These are phyloP conservation scores for Ptychochromis oligacanthus DNA, from an alignment of 2,113 vertebrate genomes.

Conservation along the genomic window DNA sequence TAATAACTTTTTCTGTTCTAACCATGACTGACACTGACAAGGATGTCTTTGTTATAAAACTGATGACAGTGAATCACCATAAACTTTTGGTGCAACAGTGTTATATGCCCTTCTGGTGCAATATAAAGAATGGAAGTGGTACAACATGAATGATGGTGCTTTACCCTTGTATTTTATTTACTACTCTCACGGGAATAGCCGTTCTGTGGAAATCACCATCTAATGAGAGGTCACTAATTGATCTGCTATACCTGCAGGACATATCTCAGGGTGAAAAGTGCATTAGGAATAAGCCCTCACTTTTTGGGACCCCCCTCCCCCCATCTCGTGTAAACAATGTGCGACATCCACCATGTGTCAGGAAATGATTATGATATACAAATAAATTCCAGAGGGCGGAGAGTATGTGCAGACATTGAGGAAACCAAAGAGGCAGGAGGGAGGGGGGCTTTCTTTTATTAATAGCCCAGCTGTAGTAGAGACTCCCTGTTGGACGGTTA, in stretches of 20 bases:
- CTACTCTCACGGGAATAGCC: conserved; percentile 48
- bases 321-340: conserved; percentile 61
- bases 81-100: conserved; percentile 9
- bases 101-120: conserved; percentile 4
- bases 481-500: conserved; percentile 78
- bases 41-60: not conserved
- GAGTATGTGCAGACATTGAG: conserved; percentile 49
- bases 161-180: conserved; percentile 48
- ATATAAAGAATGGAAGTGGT: conserved; percentile 36
- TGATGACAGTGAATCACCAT: conserved; percentile 12
- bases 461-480: conserved; percentile 81
- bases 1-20: not conserved
- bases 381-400: conserved; percentile 62
- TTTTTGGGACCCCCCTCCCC: not conserved
- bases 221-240: conserved; percentile 79
- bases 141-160: conserved; percentile 38
- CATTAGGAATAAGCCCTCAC: conserved; percentile 41
- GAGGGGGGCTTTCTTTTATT: conserved; percentile 79
- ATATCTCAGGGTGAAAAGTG: conserved; percentile 36
- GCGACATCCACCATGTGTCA: conserved; percentile 62
- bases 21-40: not conserved
- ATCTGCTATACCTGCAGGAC: conserved; percentile 71
- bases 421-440: conserved; percentile 50
- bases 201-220: conserved; percentile 64
- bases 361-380: conserved; percentile 69